Evolutionary conservation across 2,113 vertebrate genomes (phyloP), one percentile per base, ranked within the genome.

Genomic region (Archocentrus centrarchus): DNA sequence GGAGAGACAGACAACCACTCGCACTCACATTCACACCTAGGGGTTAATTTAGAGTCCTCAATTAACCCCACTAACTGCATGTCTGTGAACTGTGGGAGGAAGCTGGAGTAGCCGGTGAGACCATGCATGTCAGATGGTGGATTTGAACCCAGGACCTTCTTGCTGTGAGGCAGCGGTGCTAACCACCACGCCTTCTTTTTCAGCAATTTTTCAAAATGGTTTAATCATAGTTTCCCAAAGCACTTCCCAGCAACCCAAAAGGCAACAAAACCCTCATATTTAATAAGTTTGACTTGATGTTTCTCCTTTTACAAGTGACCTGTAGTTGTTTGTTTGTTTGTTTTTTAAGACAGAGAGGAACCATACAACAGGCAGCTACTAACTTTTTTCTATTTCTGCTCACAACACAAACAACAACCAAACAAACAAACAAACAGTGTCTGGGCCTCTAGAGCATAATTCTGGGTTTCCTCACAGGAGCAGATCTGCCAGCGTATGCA

Each of bases 401-500:
- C 22, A 63, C n/a, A 39, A 17, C 76, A 27, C 22, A 32, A 83
- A 68, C 41, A 79, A 53, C 39, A 86, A 63, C 80, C 55, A 41
- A 11, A 57, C 11, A n/a, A 32, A 44, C 39, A 86, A 59, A 85
- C 44, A 41, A 11, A 61, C 11, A n/a, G 9, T 58, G 60, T 62
- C 75, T 83, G 55, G 30, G 76, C 58, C 61, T 70, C 75, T 60
- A 50, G 13, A 64, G 66, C 53, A 41, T 58, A 73, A 79, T 76
- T 47, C 82, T 27, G 75, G 82, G 80, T 68, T 88, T 87, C 10
- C 50, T 55, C 70, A 7, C 39, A 27, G 47, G 20, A 70, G 64
- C 15, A 27, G 15, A 17, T 53, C 17, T 63, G 79, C 84, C 70
- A 83, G 37, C 18, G 14, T 11, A 24, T 27, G 15, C 50, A 61